Conservation (phyloP, 2,113 vertebrate species). For the Anhinga anhinga region DNA sequence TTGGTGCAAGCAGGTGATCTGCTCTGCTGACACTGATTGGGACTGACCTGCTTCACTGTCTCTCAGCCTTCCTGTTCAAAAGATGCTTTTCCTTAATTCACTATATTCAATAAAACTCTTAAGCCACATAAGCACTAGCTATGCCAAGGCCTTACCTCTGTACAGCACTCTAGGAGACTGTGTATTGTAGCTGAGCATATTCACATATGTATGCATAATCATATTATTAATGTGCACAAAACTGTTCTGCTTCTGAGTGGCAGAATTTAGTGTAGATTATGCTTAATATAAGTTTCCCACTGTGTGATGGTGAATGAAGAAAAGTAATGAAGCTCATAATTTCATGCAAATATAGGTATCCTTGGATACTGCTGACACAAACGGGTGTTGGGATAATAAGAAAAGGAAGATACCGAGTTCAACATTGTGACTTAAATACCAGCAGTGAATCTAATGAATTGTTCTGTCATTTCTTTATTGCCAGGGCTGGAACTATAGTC, state of each 20-base stretch:
- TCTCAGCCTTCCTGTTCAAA: neutral
- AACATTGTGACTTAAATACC: slow-evolving; percentile 34
- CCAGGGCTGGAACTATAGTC: neutral
- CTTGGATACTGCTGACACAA: slow-evolving; percentile 48
- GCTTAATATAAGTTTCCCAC: slow-evolving; percentile 1
- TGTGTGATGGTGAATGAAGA: slow-evolving; percentile 16
- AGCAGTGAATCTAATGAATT: slow-evolving; percentile 37
- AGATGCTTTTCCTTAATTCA: neutral
- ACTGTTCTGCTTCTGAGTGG: neutral
- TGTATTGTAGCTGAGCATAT: neutral
- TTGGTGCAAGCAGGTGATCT: neutral
- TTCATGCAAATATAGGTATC: slow-evolving; percentile 31
- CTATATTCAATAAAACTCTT: neutral
- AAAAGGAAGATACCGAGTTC: neutral
- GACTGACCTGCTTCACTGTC: neutral
- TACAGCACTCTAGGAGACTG: neutral
- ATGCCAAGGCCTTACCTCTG: neutral
- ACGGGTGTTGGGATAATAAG: neutral
- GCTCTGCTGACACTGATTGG: neutral
- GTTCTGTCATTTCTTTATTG: slow-evolving; percentile 32
- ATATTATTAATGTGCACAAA: neutral
- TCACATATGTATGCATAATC: neutral
- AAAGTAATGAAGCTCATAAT: slow-evolving; percentile 53
- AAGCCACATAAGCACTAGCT: neutral
- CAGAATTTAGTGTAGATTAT: slow-evolving; percentile 22